Percentiles rank a stretch among this genome's conserved stretches.
Evolutionary conservation across 2,888 invertebrate species (phyloP).

Genomic region (Drosophila eohydei): DNA sequence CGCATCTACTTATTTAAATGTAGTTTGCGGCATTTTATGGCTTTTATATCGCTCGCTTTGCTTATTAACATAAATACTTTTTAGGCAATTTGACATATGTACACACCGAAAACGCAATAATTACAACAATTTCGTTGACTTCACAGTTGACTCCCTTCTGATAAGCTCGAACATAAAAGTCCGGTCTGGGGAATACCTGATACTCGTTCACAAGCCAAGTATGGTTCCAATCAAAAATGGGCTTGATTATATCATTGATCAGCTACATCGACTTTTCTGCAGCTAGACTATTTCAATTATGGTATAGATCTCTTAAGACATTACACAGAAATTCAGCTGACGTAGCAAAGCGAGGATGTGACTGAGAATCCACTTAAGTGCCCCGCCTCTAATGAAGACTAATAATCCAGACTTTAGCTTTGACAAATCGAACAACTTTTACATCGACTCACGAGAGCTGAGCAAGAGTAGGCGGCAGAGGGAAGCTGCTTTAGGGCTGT

Average conservation of each 20-base stretch:
- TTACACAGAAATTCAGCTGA: too few species aligned
- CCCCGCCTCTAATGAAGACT: conserved; percentile 46
- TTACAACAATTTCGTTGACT: conserved; percentile 32
- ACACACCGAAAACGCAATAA: conserved; percentile 27
- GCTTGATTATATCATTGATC: not conserved
- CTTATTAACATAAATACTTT: conserved; percentile 49
- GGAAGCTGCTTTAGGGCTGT: too few species aligned
- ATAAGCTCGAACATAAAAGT: conserved; percentile 1
- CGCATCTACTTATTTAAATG: conserved; percentile 63
- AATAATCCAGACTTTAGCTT: conserved; percentile 49
- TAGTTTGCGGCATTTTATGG: conserved; percentile 59
- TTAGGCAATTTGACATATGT: conserved; percentile 37
- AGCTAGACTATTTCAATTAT: too few species aligned
- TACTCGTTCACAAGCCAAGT: not conserved
- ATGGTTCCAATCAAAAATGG: not conserved
- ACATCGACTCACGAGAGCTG: conserved; percentile 25
- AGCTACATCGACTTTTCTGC: not conserved
- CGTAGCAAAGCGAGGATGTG: not conserved
- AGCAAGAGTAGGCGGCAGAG: not conserved
- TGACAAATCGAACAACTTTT: conserved; percentile 65
- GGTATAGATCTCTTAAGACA: not conserved
- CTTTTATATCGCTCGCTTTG: conserved; percentile 57
- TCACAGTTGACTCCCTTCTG: not conserved
- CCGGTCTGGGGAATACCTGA: too few species aligned
- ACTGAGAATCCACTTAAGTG: not conserved